Conservation (phyloP, 2,113 vertebrate genomes). For the Xiphophorus maculatus region DNA sequence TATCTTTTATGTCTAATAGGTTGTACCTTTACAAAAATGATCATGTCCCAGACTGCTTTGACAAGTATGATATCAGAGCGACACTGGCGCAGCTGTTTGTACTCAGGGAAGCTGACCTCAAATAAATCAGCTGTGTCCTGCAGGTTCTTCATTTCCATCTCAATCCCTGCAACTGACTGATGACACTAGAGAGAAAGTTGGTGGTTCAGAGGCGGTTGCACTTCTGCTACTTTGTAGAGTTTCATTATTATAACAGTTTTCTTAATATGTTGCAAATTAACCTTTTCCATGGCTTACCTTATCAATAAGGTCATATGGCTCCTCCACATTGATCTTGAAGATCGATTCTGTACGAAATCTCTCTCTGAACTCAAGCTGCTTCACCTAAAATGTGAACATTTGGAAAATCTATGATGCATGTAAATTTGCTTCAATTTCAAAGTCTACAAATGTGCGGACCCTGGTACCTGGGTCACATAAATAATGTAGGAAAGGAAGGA, state of each 20-base stretch:
- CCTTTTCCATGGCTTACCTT: slow-evolving; percentile 64
- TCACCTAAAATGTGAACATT: slow-evolving; percentile 74
- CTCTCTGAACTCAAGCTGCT: slow-evolving; percentile 84
- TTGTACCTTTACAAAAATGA: slow-evolving; percentile 80
- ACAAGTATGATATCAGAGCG: slow-evolving; percentile 78
- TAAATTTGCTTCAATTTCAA: background rate
- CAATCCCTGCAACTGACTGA: slow-evolving; percentile 65
- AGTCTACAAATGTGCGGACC: background rate
- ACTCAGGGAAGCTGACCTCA: slow-evolving; percentile 81
- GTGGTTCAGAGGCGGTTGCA: background rate
- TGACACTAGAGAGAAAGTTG: slow-evolving; percentile 57
- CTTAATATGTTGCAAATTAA: background rate
- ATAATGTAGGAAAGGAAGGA: slow-evolving; percentile 63
- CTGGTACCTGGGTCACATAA: slow-evolving; percentile 25
- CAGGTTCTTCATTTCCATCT: slow-evolving; percentile 79
- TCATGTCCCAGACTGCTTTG: slow-evolving; percentile 82
- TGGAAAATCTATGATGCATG: slow-evolving; percentile 3
- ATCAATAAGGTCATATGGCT: slow-evolving; percentile 75
- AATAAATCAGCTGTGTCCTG: slow-evolving; percentile 81
- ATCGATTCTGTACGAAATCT: slow-evolving; percentile 77
- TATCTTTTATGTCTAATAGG: background rate
- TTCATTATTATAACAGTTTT: background rate
- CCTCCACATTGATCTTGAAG: slow-evolving; percentile 71
- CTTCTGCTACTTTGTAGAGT: background rate
- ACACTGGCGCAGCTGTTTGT: slow-evolving; percentile 81